phyloP scores from a whole-genome alignment of 2,113 vertebrate species.

The Hemicordylus capensis region DNA sequence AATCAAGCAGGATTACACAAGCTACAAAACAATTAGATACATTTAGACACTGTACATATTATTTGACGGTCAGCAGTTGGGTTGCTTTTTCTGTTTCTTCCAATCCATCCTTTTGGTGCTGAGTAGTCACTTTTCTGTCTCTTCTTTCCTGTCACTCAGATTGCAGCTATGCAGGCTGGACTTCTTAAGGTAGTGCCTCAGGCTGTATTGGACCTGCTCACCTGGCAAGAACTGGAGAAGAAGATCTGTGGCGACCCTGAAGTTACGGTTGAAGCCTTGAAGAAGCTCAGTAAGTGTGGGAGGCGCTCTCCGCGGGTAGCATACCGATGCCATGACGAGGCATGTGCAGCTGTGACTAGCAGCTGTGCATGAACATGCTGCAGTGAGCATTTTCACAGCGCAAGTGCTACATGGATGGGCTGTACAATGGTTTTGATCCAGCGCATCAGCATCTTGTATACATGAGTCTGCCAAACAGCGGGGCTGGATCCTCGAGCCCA shows the following conservation, averaged over 20 bases:
- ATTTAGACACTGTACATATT: no score
- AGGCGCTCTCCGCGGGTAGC: background rate
- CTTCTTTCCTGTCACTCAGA: conserved; percentile 70
- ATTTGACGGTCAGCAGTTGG: background rate
- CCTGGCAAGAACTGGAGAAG: conserved; percentile 97
- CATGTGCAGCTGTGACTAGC: background rate
- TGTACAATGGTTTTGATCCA: background rate
- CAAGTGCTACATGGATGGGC: background rate
- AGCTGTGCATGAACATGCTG: background rate
- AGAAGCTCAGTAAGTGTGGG: conserved; percentile 84
- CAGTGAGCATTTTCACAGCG: background rate
- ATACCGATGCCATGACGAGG: background rate
- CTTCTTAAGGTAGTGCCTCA: conserved; percentile 96
- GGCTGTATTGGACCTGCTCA: conserved; percentile 94
- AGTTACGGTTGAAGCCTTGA: conserved; percentile 94
- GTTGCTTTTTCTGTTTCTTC: background rate
- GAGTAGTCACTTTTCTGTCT: background rate
- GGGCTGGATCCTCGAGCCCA: background rate
- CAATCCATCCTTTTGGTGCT: background rate
- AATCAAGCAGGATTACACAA: no score
- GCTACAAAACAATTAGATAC: no score
- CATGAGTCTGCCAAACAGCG: background rate
- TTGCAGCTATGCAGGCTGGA: conserved; percentile 92
- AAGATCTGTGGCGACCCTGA: conserved; percentile 97
- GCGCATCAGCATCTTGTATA: background rate